phyloP scores from a whole-genome alignment of 2,888 invertebrate species.

The Zele albiditarsus region DNA sequence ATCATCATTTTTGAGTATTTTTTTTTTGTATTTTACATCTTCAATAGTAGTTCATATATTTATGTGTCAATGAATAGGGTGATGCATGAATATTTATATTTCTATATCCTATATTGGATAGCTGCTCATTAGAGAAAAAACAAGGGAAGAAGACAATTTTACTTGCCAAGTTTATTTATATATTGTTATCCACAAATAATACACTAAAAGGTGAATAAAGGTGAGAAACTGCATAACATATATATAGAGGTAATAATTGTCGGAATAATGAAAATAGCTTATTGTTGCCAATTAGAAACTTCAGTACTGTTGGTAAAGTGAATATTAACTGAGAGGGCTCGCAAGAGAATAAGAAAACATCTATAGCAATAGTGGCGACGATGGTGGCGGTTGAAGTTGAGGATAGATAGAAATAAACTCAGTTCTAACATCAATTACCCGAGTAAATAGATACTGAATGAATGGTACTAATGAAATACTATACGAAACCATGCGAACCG shows the following conservation, averaged over 20 bases:
- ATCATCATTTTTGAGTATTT: too few species aligned
- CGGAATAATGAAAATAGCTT: slow-evolving; percentile 19
- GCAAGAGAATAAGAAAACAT: background rate
- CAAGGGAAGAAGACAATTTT: too few species aligned
- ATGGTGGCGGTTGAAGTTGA: background rate
- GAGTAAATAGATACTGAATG: slow-evolving; percentile 43
- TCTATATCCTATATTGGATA: too few species aligned
- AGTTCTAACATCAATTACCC: background rate
- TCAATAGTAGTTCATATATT: too few species aligned
- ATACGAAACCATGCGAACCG: background rate
- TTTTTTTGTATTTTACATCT: too few species aligned
- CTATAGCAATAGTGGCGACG: background rate
- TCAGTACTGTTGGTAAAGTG: slow-evolving; percentile 11
- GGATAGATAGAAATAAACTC: slow-evolving; percentile 10
- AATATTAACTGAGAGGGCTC: background rate
- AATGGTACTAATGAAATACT: slow-evolving; percentile 33
- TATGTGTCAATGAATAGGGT: too few species aligned
- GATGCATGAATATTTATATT: too few species aligned
- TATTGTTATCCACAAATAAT: too few species aligned
- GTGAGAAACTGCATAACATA: slow-evolving; percentile 5
- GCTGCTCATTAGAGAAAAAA: too few species aligned
- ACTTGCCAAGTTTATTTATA: too few species aligned
- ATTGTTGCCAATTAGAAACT: slow-evolving; percentile 33
- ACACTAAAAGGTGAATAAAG: background rate
- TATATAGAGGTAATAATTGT: slow-evolving; percentile 30